These are phyloP conservation scores for Lepidurus couesii DNA, from an alignment of 1,140 invertebrate genomes.

Conservation along the genomic window DNA sequence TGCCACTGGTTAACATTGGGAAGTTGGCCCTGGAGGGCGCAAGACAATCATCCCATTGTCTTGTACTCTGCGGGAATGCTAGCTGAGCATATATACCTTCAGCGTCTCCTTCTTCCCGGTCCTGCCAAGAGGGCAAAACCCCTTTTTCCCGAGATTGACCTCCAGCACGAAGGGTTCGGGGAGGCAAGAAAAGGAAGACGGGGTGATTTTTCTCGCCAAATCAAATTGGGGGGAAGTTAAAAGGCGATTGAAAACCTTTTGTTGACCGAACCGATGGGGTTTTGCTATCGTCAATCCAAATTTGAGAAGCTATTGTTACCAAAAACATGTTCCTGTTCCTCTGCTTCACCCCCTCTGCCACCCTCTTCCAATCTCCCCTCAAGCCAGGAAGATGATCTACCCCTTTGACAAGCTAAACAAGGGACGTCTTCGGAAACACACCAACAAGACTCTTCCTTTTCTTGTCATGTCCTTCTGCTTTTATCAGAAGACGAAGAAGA, in stretches of 20 bases:
- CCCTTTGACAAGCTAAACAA: not conserved
- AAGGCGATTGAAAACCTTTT: not conserved
- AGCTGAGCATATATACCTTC: not conserved
- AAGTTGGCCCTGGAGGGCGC: constrained; percentile 20
- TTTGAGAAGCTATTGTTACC: not conserved
- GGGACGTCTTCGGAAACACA: not conserved
- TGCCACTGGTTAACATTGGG: constrained; percentile 9
- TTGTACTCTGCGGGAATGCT: constrained; percentile 3
- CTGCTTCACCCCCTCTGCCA: not conserved
- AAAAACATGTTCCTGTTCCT: not conserved
- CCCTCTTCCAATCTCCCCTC: not conserved
- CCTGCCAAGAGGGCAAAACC: not conserved
- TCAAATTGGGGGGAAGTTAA: not conserved
- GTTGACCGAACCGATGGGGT: not conserved
- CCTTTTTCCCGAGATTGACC: not conserved
- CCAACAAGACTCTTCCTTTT: not conserved
- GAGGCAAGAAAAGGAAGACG: not conserved
- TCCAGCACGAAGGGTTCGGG: not conserved
- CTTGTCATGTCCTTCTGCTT: not conserved
- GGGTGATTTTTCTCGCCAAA: constrained; percentile 12
- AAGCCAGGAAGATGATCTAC: constrained; percentile 18
- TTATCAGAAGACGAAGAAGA: not conserved
- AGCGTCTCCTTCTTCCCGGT: not conserved
- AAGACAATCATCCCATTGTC: constrained; percentile 19
- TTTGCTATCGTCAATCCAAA: not conserved